These are phyloP conservation scores for Hemicordylus capensis DNA, from an alignment of 2,113 vertebrate species.

Conservation along the genomic window DNA sequence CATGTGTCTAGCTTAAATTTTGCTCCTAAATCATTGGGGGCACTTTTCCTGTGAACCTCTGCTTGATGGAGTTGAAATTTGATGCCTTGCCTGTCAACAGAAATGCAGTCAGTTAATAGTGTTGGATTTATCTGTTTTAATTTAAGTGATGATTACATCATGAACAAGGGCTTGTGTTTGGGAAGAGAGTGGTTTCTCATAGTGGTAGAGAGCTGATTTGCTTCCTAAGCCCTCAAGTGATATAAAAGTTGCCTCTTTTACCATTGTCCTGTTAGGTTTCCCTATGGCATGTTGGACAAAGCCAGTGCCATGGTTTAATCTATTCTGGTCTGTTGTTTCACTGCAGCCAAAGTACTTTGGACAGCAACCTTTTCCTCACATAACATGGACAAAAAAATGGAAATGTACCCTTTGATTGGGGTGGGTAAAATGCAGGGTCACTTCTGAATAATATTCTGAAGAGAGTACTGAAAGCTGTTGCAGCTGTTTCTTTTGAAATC, in stretches of 20 bases:
- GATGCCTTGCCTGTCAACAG: not conserved
- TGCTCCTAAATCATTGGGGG: not conserved
- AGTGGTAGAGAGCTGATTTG: not conserved
- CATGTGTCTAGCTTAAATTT: slow-evolving; percentile 24
- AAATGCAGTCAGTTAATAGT: not conserved
- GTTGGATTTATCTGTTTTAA: not conserved
- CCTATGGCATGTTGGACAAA: not conserved
- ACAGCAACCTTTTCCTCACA: slow-evolving; percentile 1
- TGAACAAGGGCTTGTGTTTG: not conserved
- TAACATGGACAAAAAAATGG: not conserved
- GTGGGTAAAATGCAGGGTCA: not conserved
- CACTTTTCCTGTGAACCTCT: not conserved
- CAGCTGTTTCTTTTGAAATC: slow-evolving; percentile 13
- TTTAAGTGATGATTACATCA: not conserved
- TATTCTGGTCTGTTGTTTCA: not conserved
- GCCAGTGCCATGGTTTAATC: not conserved
- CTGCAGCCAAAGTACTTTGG: not conserved
- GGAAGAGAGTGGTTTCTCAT: not conserved
- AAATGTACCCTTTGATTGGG: not conserved
- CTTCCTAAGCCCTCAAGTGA: not conserved
- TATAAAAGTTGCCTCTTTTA: not conserved
- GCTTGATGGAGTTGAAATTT: slow-evolving; percentile 12
- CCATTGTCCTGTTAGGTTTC: accelerated
- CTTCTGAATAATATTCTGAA: not conserved
- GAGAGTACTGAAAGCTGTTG: slow-evolving; percentile 10